Conservation (phyloP, 2,888 invertebrate species). For the Gnatocerus cornutus region DNA sequence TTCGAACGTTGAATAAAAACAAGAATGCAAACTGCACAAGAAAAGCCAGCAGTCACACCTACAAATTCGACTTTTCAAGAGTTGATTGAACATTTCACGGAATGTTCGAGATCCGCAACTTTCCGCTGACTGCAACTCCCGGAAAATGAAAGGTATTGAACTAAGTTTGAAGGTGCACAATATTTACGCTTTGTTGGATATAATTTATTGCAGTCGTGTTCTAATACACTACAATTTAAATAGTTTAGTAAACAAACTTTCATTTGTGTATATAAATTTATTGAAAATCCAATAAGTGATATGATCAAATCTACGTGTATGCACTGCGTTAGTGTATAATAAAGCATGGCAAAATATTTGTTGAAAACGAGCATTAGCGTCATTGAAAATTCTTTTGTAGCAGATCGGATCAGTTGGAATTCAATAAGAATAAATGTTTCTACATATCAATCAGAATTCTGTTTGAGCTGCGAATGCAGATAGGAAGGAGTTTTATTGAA, state of each 20-base stretch:
- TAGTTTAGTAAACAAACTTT: too few species aligned
- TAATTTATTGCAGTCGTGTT: too few species aligned
- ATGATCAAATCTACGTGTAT: background rate
- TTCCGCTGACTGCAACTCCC: background rate
- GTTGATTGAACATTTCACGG: conserved; percentile 19
- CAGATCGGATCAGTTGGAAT: conserved; percentile 36
- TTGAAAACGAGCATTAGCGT: conserved; percentile 8
- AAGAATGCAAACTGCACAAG: conserved; percentile 13
- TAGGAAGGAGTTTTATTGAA: conserved; percentile 51
- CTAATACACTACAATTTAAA: too few species aligned
- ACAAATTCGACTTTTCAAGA: conserved; percentile 11
- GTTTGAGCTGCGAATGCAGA: conserved; percentile 51
- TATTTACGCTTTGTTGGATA: background rate
- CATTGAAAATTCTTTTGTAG: conserved; percentile 24
- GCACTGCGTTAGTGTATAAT: background rate
- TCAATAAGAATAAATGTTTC: conserved; percentile 53
- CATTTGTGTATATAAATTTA: too few species aligned
- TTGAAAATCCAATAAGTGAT: too few species aligned
- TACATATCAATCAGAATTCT: conserved; percentile 54
- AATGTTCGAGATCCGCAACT: conserved; percentile 5
- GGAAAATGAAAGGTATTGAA: conserved; percentile 1
- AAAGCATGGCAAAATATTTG: conserved; percentile 10
- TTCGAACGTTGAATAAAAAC: conserved; percentile 6
- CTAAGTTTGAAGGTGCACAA: background rate
- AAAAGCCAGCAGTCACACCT: conserved; percentile 4